Base-by-base conservation (phyloP, 2,113 vertebrate genomes). In the Salvelinus alpinus region DNA sequence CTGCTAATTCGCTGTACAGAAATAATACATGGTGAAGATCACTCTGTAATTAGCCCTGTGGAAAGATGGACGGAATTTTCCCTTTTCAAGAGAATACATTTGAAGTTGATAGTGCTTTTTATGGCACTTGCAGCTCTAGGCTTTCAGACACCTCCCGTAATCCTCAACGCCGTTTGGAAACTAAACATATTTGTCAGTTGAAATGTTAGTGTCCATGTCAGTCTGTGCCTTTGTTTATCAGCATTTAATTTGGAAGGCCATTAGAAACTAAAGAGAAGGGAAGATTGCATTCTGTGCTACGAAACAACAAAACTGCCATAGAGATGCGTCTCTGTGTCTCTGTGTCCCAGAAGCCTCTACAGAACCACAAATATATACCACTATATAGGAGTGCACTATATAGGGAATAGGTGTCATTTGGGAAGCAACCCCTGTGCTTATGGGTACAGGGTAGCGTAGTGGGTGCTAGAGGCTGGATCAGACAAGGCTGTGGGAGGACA, bases 1-100 rank as follows among this genome's bases (percentile, higher is more conserved):
- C 82, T 85, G 75, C 70, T 84, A 44, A 57, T 83, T 89, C 79
- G 22, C 38, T 82, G 74, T 71, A 84, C 80, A 78, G 77, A 81
- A 81, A 79, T 64, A 77, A 44, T 44, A 11, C 38, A 44, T 44
- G 38, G 38, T 44, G 38, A 44, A 44, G 38, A 44, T 44, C 38
- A 44, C 38, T 38, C 38, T 44, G 38, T 44, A 44, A 44, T 44
- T 44, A 44, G 38, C 9, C 38, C 9, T 44, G 38, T 44, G 38
- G 38, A 44, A 44, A 44, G 38, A 44, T 44, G 38, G 38, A 44
- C 0, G 2, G 9, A 44, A 44, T 44, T 44, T 44, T 44, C 38
- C 9, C 38, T 44, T 44, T 11, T 44, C 8, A 44, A 44, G 38
- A 44, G 9, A 44, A 44, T 44, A 44, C 9, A 44, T 44, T 44